These are phyloP conservation scores for Erpetoichthys calabaricus DNA, from an alignment of 2,797 vertebrate genomes.

Conservation along the genomic window DNA sequence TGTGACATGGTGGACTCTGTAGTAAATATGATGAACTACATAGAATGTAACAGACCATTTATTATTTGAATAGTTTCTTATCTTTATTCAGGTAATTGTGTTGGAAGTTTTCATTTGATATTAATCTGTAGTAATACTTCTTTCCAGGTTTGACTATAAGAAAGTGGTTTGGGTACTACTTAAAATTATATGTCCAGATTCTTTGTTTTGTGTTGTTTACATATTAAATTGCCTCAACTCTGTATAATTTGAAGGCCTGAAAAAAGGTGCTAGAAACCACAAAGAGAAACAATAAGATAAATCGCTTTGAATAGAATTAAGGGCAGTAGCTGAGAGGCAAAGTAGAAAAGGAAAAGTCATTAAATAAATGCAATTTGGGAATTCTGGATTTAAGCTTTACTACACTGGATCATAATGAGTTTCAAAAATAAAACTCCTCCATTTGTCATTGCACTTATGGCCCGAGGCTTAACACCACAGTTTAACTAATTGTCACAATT, in stretches of 20 bases:
- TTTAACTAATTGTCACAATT: no score
- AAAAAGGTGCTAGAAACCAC: not conserved
- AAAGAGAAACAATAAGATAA: not conserved
- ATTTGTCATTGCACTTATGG: slow-evolving; percentile 1
- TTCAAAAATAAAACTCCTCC: slow-evolving; percentile 5
- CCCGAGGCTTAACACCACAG: slow-evolving; percentile 1
- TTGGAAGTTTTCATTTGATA: not conserved
- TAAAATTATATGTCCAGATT: no score
- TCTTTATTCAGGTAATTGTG: slow-evolving; percentile 7
- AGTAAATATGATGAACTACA: no score
- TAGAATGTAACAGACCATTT: no score
- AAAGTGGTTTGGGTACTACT: no score
- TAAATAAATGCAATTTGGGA: slow-evolving; percentile 4
- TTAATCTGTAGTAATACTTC: not conserved
- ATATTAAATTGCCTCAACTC: no score
- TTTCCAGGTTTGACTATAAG: not conserved
- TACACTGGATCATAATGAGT: slow-evolving; percentile 4
- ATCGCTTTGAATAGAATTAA: not conserved
- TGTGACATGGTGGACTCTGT: no score
- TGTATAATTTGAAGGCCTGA: no score
- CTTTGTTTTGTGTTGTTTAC: no score
- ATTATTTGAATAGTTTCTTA: slow-evolving; percentile 5
- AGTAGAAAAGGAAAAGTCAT: not conserved
- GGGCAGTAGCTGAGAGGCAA: not conserved
- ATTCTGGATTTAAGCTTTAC: not conserved